Conservation (phyloP, 2,113 vertebrate genomes). For the Pedionomus torquatus region DNA sequence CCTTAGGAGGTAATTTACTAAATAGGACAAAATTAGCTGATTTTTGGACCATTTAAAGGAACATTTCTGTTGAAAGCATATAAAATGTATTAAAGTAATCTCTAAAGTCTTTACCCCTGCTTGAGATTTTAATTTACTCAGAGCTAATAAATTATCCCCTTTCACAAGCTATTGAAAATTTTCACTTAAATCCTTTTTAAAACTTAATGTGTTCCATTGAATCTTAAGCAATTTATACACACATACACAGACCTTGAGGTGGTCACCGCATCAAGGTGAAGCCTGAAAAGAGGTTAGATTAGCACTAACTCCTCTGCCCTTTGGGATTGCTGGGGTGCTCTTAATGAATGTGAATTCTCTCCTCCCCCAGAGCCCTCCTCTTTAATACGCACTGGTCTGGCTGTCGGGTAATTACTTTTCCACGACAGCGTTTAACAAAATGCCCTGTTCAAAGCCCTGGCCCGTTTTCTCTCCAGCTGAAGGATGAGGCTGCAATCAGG, state of each 20-base stretch:
- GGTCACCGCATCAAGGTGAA: constrained; percentile 80
- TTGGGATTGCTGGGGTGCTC: constrained; percentile 80
- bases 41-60: constrained; percentile 78
- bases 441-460: constrained; percentile 79
- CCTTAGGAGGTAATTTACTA: constrained; percentile 81
- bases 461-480: constrained; percentile 80
- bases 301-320: constrained; percentile 74
- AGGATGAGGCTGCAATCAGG: constrained; percentile 72
- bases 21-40: constrained; percentile 82
- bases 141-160: constrained; percentile 82
- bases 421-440: constrained; percentile 90
- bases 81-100: constrained; percentile 82
- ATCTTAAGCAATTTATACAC: constrained; percentile 74
- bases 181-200: constrained; percentile 80
- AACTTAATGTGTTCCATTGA: constrained; percentile 78
- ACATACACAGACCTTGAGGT: constrained; percentile 72
- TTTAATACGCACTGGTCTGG: constrained; percentile 57
- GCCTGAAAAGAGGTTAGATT: constrained; percentile 89
- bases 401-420: constrained; percentile 90
- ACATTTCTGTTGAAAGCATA: constrained; percentile 76
- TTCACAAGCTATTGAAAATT: constrained; percentile 78
- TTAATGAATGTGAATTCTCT: constrained; percentile 88
- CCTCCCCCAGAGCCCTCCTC: constrained; percentile 67
- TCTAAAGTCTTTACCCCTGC: constrained; percentile 80
- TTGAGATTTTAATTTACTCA: constrained; percentile 84